Conservation (phyloP, 1,140 invertebrate genomes). For the Octopus sinensis region DNA sequence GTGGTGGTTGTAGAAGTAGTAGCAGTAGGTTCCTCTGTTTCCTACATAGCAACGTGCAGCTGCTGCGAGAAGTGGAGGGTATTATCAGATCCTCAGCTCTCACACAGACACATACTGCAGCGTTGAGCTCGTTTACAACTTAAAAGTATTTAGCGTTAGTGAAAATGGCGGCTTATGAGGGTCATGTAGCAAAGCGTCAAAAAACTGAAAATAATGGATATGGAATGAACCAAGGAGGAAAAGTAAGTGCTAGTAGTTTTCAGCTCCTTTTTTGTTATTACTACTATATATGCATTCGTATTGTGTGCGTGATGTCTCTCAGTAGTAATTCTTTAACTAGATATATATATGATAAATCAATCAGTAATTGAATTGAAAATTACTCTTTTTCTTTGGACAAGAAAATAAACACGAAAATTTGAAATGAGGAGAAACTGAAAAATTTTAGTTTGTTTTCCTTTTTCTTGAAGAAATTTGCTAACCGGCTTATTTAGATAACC, state of each 20-base stretch:
- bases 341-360: too few species aligned
- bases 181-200: slow-evolving; percentile 51
- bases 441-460: too few species aligned
- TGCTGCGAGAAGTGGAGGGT: background rate
- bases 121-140: background rate
- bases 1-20: too few species aligned
- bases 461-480: too few species aligned
- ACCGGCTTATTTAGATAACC: too few species aligned
- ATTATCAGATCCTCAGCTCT: background rate
- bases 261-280: background rate
- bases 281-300: background rate
- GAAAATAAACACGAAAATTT: too few species aligned
- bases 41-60: background rate
- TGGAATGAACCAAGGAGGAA: slow-evolving; percentile 29
- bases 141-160: background rate
- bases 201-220: slow-evolving; percentile 47
- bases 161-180: slow-evolving; percentile 46
- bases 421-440: too few species aligned
- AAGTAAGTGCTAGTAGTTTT: slow-evolving; percentile 20
- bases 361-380: too few species aligned
- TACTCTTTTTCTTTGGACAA: too few species aligned
- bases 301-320: too few species aligned
- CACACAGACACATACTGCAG: background rate
- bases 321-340: too few species aligned
- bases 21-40: background rate